Evolutionary conservation across 2,797 vertebrate species (phyloP).

Genomic region (Macroramphosus scolopax): DNA sequence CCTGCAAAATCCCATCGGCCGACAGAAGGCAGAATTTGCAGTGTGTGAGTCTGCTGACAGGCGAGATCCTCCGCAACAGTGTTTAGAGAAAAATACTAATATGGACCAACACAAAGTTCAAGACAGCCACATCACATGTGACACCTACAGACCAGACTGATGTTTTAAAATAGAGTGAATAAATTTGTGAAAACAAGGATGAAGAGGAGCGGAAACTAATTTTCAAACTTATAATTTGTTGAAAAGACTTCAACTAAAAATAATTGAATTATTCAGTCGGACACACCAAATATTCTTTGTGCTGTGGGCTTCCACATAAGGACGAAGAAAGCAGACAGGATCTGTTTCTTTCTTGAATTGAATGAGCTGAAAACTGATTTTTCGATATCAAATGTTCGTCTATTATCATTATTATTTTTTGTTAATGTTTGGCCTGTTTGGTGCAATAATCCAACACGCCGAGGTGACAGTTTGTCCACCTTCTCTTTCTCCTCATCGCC

Average conservation of each 20-base stretch:
- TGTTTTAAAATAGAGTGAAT: no score
- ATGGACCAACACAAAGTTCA: background rate
- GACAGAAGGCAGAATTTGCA: conserved; percentile 13
- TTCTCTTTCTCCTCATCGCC: background rate
- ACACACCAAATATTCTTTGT: no score
- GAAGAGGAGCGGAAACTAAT: background rate
- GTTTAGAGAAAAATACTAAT: conserved; percentile 2
- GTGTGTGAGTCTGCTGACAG: conserved; percentile 9
- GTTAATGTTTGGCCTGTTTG: conserved; percentile 1
- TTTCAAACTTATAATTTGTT: background rate
- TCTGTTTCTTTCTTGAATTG: background rate
- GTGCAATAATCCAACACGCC: no score
- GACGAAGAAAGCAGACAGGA: no score
- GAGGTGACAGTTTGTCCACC: conserved; percentile 1
- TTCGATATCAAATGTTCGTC: no score
- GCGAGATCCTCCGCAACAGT: conserved; percentile 10
- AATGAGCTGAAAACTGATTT: background rate
- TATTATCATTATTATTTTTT: no score
- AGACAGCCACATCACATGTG: no score
- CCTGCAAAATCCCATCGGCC: conserved; percentile 2
- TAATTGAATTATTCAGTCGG: no score
- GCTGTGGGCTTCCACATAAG: no score
- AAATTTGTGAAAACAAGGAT: no score
- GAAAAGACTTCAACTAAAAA: background rate
- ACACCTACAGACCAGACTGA: no score